Base-by-base conservation (phyloP, 2,888 invertebrate genomes). In the Brenthis ino region DNA sequence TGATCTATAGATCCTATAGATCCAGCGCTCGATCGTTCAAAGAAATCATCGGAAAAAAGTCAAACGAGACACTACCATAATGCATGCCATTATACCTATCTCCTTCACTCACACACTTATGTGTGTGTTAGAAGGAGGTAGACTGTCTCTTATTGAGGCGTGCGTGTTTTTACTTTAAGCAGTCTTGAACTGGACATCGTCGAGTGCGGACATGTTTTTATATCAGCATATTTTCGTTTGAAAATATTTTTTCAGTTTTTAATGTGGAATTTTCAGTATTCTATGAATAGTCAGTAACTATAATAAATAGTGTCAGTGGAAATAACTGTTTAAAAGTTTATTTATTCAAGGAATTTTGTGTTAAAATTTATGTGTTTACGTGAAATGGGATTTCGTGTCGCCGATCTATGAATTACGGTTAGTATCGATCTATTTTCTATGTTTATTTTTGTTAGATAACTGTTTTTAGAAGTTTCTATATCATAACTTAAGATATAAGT, bases 31-130 rank as follows among this genome's bases (percentile, higher is more conserved):
- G 84, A 85, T 85, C 85, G 82, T 89, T 91, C 90, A 89, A 87
- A 89, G 90, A 88, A 90, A 88, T 90, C 85, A 86, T 85, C 75
- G 83, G 87, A 89, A 91, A 91, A 89, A 88, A 83, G 80, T 81
- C 80, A 77, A 85, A 79, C 79, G 81, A 80, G 81, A 83, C 82
- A 77, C 80, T 76, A 82, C 87, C 86, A 87, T 87, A 88, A 89
- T 87, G 92, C 91, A 91, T 91, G 86, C 91, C 91, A 87, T 85
- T 90, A 80, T 86, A 78, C 72, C 84, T 69, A 63, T 87, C 86
- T 74, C 82, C 1, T 65, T 89, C 80, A 13, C 12, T 37, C 84
- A 1, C 56, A 33, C 1, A 6, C 8, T 50, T 66, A 4, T 1
- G 12, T 47, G 1, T 11, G 56, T 6, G 84, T 63, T 63, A 12